Evolutionary conservation across 2,797 vertebrate genomes (phyloP).

Genomic region (Erethizon dorsatum): DNA sequence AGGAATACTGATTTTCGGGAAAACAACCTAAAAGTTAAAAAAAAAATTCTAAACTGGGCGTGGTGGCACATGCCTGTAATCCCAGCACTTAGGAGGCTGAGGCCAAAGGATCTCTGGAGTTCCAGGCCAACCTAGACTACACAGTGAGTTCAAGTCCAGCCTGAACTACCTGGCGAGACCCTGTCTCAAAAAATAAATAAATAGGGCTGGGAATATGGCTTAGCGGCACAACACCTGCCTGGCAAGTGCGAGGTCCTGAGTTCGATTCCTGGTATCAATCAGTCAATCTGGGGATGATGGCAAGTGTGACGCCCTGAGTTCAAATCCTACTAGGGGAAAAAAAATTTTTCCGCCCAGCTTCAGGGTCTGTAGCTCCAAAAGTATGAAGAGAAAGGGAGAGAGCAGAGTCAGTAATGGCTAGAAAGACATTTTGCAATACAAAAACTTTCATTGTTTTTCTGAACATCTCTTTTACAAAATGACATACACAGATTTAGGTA

Average conservation of each 20-base stretch:
- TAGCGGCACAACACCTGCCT: too few relatives aligned
- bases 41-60: not conserved
- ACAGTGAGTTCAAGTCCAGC: not conserved
- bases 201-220: too few relatives aligned
- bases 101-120: not conserved
- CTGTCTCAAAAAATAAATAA: not conserved
- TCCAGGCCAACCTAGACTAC: not conserved
- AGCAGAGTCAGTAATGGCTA: not conserved
- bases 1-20: not conserved
- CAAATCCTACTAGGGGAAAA: not conserved
- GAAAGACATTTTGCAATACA: not conserved
- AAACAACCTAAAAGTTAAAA: not conserved
- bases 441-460: not conserved
- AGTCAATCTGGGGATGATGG: not conserved
- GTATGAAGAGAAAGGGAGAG: not conserved
- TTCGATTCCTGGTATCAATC: too few relatives aligned
- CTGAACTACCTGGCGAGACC: not conserved
- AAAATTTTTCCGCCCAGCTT: not conserved
- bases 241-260: too few relatives aligned
- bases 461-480: constrained; percentile 11
- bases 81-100: not conserved
- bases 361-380: not conserved
- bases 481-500: not conserved
- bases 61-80: not conserved
- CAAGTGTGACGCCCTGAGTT: not conserved